Evolutionary conservation across 1,140 invertebrate species (phyloP).

Genomic region (Nasonia vitripennis): DNA sequence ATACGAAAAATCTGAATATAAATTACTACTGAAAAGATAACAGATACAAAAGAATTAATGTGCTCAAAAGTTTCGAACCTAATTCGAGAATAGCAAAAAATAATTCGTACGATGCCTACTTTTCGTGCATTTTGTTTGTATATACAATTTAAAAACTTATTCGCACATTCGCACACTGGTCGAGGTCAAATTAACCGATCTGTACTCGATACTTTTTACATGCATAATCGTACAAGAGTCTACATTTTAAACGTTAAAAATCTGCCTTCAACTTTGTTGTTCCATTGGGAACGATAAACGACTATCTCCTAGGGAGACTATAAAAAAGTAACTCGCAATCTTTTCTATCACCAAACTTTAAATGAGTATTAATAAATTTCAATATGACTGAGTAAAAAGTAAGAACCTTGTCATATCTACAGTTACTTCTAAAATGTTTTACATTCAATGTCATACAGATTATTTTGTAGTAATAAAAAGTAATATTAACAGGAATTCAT

Average conservation of each 20-base stretch:
- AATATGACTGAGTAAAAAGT: conserved; percentile 45
- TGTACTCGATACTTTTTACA: conserved; percentile 45
- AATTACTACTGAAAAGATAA: conserved; percentile 42
- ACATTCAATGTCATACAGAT: conserved; percentile 28
- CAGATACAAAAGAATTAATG: conserved; percentile 18
- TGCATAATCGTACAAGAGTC: background rate
- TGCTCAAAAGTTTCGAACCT: background rate
- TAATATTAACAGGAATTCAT: conserved; percentile 48
- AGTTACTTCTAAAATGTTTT: conserved; percentile 39
- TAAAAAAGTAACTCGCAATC: conserved; percentile 29
- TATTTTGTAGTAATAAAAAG: conserved; percentile 17
- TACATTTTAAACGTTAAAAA: conserved; percentile 20
- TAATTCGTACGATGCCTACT: conserved; percentile 26
- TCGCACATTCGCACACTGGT: conserved; percentile 41
- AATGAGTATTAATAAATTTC: conserved; percentile 48
- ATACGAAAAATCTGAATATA: conserved; percentile 47
- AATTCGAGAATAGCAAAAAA: conserved; percentile 31
- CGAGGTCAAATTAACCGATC: conserved; percentile 25
- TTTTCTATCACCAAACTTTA: conserved; percentile 31
- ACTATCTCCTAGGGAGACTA: conserved; percentile 5
- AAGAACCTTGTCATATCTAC: conserved; percentile 37
- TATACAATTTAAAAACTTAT: conserved; percentile 45
- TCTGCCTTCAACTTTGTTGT: background rate
- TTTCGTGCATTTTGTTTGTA: conserved; percentile 23
- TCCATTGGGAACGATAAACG: background rate